Evolutionary conservation across 2,888 invertebrate genomes (phyloP), one percentile per base, ranked within the genome.

Genomic region (Autographa gamma): DNA sequence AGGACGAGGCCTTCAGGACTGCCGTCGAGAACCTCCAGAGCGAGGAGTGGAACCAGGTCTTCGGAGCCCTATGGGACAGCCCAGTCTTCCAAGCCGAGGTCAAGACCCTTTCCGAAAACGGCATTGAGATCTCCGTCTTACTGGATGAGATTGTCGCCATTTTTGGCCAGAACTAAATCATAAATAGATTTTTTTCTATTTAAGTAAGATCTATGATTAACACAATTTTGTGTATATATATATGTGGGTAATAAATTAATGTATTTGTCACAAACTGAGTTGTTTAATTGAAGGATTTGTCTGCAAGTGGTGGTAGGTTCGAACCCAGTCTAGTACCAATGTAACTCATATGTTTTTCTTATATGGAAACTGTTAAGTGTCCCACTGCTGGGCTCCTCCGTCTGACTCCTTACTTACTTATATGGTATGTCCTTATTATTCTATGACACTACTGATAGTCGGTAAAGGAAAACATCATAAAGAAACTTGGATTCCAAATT

Each of bases 21-120:
- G 91, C 94, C 13, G 89, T 95, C 62, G 89, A 90, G 16, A 92
- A 92, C 71, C 85, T 95, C 2, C 60, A 87, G 9, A 89, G 91
- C 32, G 91, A 91, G 0, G 93, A 93, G 69, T 95, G 92, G 91
- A 66, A 84, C 0, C 56, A 85, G 8, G 74, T 89, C 6, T 91
- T 88, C 71, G 41, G 48, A 14, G 91, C 91, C 13, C 85, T 95
- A 0, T 90, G 90, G 90, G 84, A 88, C 0, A 94, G 78, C 68
- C 88, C 89, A 5, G 81, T 79, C 0, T 95, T 94, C 86, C 82
- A 85, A 16, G 83, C 85, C 2, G 93, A 94, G 79, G 86, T 90
- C 0, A 68, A 86, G 2, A 85, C 81, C 2, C 80, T 95, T 2
- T 73, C 73, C 0, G 88, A 88, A 0, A 86, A 94, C 60, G 94